Evolutionary conservation across 2,888 invertebrate genomes (phyloP).

Genomic region (Physocephala rufipes): DNA sequence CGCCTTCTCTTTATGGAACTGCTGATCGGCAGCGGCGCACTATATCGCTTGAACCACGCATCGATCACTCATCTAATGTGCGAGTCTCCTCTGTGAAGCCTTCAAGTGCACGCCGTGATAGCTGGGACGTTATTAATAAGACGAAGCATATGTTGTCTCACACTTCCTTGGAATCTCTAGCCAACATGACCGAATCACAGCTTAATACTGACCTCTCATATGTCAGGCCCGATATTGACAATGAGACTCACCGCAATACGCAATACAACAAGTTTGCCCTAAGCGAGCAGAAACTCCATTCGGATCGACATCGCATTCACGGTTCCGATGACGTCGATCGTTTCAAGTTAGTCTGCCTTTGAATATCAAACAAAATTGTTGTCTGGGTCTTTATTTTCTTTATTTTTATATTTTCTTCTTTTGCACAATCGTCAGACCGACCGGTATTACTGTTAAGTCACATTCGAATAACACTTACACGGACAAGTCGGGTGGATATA

Average conservation of each 20-base stretch:
- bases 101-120: conserved; percentile 73
- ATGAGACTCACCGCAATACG: conserved; percentile 73
- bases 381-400: not conserved
- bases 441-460: conserved; percentile 63
- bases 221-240: conserved; percentile 68
- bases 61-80: conserved; percentile 70
- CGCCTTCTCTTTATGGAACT: conserved; percentile 68
- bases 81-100: conserved; percentile 72
- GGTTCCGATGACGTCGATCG: conserved; percentile 60
- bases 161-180: conserved; percentile 76
- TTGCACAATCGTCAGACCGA: conserved; percentile 53
- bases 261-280: conserved; percentile 69
- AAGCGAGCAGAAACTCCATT: conserved; percentile 57
- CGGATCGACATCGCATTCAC: conserved; percentile 56
- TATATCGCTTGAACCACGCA: conserved; percentile 68
- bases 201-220: conserved; percentile 68
- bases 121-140: conserved; percentile 85
- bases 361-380: not conserved
- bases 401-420: not conserved
- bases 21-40: conserved; percentile 66
- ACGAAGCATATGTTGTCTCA: conserved; percentile 79
- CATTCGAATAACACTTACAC: conserved; percentile 63
- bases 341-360: conserved; percentile 51
- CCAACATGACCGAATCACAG: conserved; percentile 74
- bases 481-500: conserved; percentile 61